phyloP scores from a whole-genome alignment of 2,797 vertebrate species.

The Notolepis coatsorum region DNA sequence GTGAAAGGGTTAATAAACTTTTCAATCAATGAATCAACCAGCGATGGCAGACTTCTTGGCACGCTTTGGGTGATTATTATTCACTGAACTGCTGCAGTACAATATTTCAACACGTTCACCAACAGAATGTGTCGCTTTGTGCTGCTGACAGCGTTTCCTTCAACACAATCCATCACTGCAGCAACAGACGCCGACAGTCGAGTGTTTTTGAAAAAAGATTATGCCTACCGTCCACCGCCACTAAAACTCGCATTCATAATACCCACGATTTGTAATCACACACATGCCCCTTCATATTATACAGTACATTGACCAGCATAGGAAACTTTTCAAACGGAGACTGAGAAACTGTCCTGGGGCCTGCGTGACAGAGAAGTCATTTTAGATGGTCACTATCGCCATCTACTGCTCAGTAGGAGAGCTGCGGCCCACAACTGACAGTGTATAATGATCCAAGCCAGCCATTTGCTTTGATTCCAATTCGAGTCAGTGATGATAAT shows the following conservation, averaged over 20 bases:
- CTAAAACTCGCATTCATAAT: conserved; percentile 5
- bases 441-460: too few species aligned
- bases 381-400: conserved; percentile 49
- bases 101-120: conserved; percentile 3
- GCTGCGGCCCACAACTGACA: too few species aligned
- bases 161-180: conserved; percentile 19
- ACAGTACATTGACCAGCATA: background rate
- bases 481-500: too few species aligned
- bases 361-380: conserved; percentile 9
- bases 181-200: conserved; percentile 4
- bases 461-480: too few species aligned
- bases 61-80: too few species aligned
- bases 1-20: conserved; percentile 3
- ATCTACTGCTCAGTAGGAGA: conserved; percentile 48
- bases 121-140: conserved; percentile 13
- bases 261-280: background rate
- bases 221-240: background rate
- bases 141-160: conserved; percentile 12
- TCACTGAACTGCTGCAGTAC: conserved; percentile 9
- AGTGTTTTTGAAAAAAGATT: background rate
- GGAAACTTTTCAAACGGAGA: conserved; percentile 11
- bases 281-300: too few species aligned
- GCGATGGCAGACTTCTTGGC: conserved; percentile 12
- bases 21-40: background rate
- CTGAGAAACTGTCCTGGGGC: conserved; percentile 16